phyloP scores from a whole-genome alignment of 2,797 vertebrate species.

The Erithacus rubecula region DNA sequence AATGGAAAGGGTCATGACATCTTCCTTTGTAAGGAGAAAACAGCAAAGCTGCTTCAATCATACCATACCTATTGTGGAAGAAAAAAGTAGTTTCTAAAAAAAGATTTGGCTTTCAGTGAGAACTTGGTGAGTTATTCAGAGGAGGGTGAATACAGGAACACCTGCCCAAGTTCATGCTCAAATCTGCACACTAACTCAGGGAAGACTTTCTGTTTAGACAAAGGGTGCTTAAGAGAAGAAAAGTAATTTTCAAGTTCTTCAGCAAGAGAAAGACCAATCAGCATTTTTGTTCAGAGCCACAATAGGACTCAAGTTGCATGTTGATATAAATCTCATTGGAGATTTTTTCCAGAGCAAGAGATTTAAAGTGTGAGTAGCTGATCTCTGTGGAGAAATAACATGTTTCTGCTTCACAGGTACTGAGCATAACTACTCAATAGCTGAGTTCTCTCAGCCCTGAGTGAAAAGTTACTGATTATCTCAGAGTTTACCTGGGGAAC shows the following conservation, averaged over 20 bases:
- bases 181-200: not conserved
- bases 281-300: constrained; percentile 30
- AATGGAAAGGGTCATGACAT: not conserved
- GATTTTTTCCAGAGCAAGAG: not conserved
- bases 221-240: not conserved
- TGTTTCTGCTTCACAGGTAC: not conserved
- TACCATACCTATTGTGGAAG: not conserved
- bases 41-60: constrained; percentile 9
- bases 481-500: not conserved
- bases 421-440: not conserved
- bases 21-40: not conserved
- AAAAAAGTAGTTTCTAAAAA: constrained; percentile 22
- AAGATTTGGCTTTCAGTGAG: not conserved
- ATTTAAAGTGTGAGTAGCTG: not conserved
- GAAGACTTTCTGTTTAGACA: constrained; percentile 5
- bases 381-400: not conserved
- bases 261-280: constrained; percentile 29
- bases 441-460: not conserved
- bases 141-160: not conserved
- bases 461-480: not conserved
- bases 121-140: not conserved
- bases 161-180: not conserved
- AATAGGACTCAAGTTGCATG: not conserved
- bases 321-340: not conserved
- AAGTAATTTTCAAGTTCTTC: not conserved